Base-by-base conservation (phyloP, 1,140 invertebrate species). In the Atta colombica region DNA sequence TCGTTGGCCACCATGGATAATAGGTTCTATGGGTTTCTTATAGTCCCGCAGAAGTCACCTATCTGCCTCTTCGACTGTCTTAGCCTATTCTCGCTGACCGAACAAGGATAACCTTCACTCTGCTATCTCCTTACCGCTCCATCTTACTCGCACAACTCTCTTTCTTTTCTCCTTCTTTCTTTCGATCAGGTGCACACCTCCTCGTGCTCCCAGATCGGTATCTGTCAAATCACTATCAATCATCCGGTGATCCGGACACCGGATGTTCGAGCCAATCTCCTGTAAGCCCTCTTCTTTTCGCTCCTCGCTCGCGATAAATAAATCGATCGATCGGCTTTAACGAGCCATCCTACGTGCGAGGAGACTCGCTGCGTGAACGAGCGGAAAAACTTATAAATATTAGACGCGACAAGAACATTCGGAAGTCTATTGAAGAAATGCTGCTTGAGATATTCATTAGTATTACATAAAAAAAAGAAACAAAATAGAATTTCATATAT, bases 141-240 rank as follows among this genome's bases (percentile, higher is more conserved):
- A 18, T 82, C 63, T 51, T 45, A 53, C 49, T 69, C 28, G 35
- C 21, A 16, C 53, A 55, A 16, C 18, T n/a, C 55, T 58, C 55
- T 49, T 16, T 31, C 35, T 16, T 18, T 31, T 45, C 14, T 82
- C 45, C 60, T 75, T 78, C 84, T 61, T 69, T 39, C 69, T 77
- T 89, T 80, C 68, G 74, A 75, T 88, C 90, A 90, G 89, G 86
- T 86, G 89, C 89, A 77, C 84, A 77, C 77, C 87, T 90, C 72
- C 31, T 65, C 72, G 77, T 80, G 87, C 81, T 75, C 89, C 72
- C 72, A 90, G 92, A 93, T 93, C 92, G 89, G 86, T 93, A 93
- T 93, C 92, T 91, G 92, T 88, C 90, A 93, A 93, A 92, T 93
- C 92, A 91, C 91, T 93, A 93, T 93, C 92, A 93, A 93, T 93